Evolutionary conservation across 2,797 vertebrate genomes (phyloP).

Genomic region (Channa striata): DNA sequence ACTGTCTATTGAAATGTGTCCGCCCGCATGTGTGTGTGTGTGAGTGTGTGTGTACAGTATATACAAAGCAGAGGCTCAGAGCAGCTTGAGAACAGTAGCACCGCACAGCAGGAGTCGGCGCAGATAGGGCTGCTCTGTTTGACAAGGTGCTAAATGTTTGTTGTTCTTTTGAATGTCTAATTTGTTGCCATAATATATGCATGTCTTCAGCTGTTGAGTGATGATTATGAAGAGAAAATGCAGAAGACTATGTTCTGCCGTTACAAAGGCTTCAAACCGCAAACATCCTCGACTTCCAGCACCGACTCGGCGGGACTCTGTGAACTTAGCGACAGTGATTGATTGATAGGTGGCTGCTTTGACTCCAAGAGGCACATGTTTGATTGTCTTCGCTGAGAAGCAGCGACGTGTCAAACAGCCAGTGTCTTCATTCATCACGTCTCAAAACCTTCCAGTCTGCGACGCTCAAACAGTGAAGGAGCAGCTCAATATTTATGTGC

Average conservation of each 20-base stretch:
- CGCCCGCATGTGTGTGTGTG: constrained; percentile 11
- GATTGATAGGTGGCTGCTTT: constrained; percentile 52
- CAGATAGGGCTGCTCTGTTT: constrained; percentile 75
- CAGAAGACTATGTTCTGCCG: constrained; percentile 57
- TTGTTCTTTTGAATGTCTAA: constrained; percentile 76
- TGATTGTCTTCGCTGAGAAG: constrained; percentile 26
- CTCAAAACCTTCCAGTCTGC: not conserved
- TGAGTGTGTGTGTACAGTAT: constrained; percentile 33
- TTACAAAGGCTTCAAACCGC: constrained; percentile 52
- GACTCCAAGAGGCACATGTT: constrained; percentile 22
- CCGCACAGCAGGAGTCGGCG: constrained; percentile 68
- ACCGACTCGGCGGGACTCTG: constrained; percentile 30
- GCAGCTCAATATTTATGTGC: not conserved
- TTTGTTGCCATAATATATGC: constrained; percentile 76
- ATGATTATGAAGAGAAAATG: constrained; percentile 62
- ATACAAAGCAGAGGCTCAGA: constrained; percentile 49
- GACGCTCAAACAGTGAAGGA: not conserved
- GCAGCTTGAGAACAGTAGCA: constrained; percentile 72
- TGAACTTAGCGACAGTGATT: constrained; percentile 59
- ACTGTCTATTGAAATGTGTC: constrained; percentile 40
- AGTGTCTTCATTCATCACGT: constrained; percentile 44
- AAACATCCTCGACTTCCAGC: constrained; percentile 57
- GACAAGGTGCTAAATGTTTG: constrained; percentile 80
- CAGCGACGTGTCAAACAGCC: constrained; percentile 34
- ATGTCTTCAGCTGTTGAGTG: constrained; percentile 70